Percentiles rank a stretch among this genome's conserved stretches.
phyloP scores from a whole-genome alignment of 1,140 invertebrate genomes.

The Procambarus virginalis region DNA sequence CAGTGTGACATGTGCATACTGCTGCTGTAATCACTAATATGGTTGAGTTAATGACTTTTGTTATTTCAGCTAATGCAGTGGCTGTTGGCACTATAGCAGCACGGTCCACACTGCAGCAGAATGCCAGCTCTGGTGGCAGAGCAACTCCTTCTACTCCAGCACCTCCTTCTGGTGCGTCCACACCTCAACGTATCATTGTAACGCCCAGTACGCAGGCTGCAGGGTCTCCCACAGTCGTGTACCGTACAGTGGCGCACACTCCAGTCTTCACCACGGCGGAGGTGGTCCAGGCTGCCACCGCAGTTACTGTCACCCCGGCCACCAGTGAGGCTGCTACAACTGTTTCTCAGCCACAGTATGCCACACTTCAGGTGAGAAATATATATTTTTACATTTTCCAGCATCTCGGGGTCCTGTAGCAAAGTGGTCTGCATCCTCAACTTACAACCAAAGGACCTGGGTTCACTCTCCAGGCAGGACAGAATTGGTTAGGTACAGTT shows the following conservation, averaged over 20 bases:
- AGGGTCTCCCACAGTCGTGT: constrained; percentile 68
- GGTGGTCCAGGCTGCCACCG: constrained; percentile 74
- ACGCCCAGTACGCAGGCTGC: constrained; percentile 55
- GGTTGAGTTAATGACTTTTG: neutral
- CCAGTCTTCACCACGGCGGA: constrained; percentile 72
- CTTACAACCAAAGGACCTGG: too few relatives aligned
- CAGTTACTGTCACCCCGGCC: constrained; percentile 72
- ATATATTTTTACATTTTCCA: neutral
- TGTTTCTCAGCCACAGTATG: constrained; percentile 66
- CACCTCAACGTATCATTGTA: constrained; percentile 59
- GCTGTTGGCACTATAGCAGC: constrained; percentile 49
- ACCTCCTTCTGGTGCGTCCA: constrained; percentile 36
- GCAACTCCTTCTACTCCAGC: constrained; percentile 59
- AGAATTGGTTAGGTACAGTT: too few relatives aligned
- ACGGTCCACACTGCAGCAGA: constrained; percentile 31
- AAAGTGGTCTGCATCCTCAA: too few relatives aligned
- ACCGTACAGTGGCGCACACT: constrained; percentile 56
- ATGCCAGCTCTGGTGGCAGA: neutral
- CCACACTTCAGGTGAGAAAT: constrained; percentile 59
- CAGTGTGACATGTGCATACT: too few relatives aligned
- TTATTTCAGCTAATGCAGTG: constrained; percentile 47
- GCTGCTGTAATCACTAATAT: neutral
- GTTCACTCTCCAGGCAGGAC: too few relatives aligned
- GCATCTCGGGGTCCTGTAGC: too few relatives aligned
- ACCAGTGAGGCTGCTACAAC: constrained; percentile 17